Percentiles rank a stretch among this genome's conserved stretches.
Conservation (phyloP, 2,888 invertebrate genomes). For the Scaptomyza polygonia region DNA sequence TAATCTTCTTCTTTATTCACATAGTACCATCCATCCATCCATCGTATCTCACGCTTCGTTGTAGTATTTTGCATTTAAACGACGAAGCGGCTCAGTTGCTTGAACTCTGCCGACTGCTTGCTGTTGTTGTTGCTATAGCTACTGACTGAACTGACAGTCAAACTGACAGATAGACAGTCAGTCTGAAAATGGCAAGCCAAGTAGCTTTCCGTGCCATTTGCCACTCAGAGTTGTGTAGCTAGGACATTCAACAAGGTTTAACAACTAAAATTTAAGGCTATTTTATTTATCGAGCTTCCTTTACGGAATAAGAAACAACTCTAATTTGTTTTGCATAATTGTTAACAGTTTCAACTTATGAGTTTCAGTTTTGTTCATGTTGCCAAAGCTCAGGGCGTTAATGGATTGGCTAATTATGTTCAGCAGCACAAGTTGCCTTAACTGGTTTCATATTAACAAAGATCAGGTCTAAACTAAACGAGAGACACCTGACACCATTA, state of each 20-base stretch:
- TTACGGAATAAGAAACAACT: background rate
- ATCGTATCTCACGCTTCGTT: constrained; percentile 55
- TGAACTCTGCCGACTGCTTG: constrained; percentile 48
- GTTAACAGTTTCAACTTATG: too few relatives aligned
- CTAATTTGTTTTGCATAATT: too few relatives aligned
- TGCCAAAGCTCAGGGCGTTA: constrained; percentile 9
- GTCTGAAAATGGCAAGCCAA: constrained; percentile 33
- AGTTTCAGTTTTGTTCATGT: background rate
- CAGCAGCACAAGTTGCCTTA: constrained; percentile 8
- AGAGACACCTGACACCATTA: background rate
- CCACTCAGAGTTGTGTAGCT: constrained; percentile 12
- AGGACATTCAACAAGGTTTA: constrained; percentile 29
- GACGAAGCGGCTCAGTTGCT: constrained; percentile 34
- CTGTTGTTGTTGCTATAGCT: constrained; percentile 20
- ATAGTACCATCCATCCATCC: constrained; percentile 11
- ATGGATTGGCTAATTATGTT: constrained; percentile 28
- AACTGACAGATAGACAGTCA: constrained; percentile 15
- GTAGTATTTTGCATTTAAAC: constrained; percentile 53
- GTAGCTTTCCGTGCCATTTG: constrained; percentile 52
- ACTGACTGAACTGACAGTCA: constrained; percentile 21
- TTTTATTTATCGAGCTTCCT: background rate
- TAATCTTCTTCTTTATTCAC: background rate
- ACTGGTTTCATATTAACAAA: constrained; percentile 24
- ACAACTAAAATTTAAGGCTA: constrained; percentile 7
- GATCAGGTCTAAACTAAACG: background rate